Evolutionary conservation across 2,797 vertebrate species (phyloP), one percentile per base, ranked within the genome.

Genomic region (Tenualosa thibaudeaui): DNA sequence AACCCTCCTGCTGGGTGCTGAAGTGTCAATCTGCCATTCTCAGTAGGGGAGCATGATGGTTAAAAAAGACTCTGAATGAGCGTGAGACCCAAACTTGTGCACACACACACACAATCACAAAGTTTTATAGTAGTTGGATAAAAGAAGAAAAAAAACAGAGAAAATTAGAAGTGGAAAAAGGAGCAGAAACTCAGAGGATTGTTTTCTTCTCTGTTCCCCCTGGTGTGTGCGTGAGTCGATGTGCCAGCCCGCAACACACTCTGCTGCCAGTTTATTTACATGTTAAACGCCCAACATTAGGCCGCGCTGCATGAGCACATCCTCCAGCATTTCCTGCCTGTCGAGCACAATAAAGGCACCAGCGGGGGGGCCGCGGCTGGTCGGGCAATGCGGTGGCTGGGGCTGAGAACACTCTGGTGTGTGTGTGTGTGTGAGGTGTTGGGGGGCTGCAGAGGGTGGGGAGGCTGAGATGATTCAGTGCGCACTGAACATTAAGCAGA

Each of bases 241-340:
- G 31, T 71, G 65, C 65, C 12, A 17, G 31, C 62, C 26, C 26
- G 24, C 24, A 8, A 24, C 8, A 2, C 62, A 43, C 54, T 24
- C 81, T 13, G 82, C 81, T 83, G 86, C 51, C 5, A 49, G 84
- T 89, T 85, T 90, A 89, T 89, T 90, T 89, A 89, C 85, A 89
- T 88, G 60, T 83, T 88, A 88, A 90, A 87, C 82, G 82, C 56
- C 85, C 26, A 78, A 83, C 83, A 88, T 86, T 85, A 86, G 75
- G 62, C 53, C 82, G 84, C 81, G 2, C 81, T 65, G 54, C 43
- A 50, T 81, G 81, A 84, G 50, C 53, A 24, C 56, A 31, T 86
- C 88, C 65, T 81, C 82, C 49, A 51, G 83, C 53, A 58, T 81
- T 62, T 84, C 84, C 83, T 81, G 84, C 81, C 85, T 81, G 86